These are phyloP conservation scores for Dicrostonyx torquatus DNA, from an alignment of 2,797 vertebrate genomes.

Conservation along the genomic window DNA sequence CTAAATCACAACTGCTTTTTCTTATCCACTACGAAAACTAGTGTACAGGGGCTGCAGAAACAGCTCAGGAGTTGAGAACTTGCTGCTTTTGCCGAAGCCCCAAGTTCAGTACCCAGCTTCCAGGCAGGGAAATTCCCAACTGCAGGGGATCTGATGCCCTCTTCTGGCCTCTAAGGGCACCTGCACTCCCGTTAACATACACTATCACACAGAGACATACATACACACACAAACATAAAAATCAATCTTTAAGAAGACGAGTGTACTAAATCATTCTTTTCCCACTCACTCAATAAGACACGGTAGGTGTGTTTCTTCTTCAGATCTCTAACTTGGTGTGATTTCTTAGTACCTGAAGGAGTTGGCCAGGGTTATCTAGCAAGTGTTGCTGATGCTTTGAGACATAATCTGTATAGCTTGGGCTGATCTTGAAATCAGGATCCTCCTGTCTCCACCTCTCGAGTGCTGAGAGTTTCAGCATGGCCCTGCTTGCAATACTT, in stretches of 20 bases:
- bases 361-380: not conserved
- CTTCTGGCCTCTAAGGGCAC: not conserved
- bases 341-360: not conserved
- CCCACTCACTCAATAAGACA: not conserved
- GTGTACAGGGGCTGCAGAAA: not conserved
- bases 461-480: no score
- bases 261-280: not conserved
- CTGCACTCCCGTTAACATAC: not conserved
- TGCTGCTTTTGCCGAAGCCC: not conserved
- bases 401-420: not conserved
- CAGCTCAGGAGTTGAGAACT: not conserved
- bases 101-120: not conserved
- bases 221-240: not conserved
- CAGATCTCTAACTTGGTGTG: not conserved
- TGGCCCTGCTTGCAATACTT: not conserved
- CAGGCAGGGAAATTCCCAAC: not conserved
- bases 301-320: not conserved
- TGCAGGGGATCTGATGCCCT: not conserved
- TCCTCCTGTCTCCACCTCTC: not conserved
- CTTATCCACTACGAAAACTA: not conserved
- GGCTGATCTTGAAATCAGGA: not conserved
- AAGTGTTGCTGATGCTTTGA: not conserved
- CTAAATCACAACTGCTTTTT: not conserved
- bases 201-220: no score
- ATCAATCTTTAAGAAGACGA: not conserved